Base-by-base conservation (phyloP, 2,113 vertebrate species). In the Stigmatopora argus region DNA sequence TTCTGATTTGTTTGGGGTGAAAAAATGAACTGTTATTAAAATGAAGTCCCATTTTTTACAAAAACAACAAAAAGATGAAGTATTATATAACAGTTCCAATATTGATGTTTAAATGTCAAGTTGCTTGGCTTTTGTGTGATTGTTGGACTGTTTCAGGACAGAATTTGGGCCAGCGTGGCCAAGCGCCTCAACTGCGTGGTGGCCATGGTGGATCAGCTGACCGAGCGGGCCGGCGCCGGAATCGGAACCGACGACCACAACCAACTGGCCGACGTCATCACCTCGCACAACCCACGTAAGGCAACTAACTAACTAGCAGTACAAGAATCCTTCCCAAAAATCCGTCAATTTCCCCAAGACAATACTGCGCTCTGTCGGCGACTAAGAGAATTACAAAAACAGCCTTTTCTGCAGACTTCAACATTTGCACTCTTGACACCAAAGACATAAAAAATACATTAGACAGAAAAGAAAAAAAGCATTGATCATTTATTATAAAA, bases 181-280 rank as follows among this genome's bases (percentile, higher is more conserved):
- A 97, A 95, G 87, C 94, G 93, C 83, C 92, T 99, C 81, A 96
- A 96, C 89, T 95, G 94, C 60, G 87, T 99, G 66, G 96, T 99
- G 61, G 95, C 94, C 48, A 92, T 94, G 93, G 95, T 95, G 85
- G 96, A 99, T 71, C 93, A 92, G 74, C 85, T 99, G 19, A 19
- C 59, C 65, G 93, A 94, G 60, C 95, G 94, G 68, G 91, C 90
- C 53, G 93, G 58, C 68, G 17, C 85, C 86, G 58, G 80, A 77
- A 59, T 59, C 64, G 49, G 83, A 3, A 56, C 47, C 62, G 49
- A 82, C 3, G 91, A 93, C 3, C 80, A 90, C 3, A 80, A 90
- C 67, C 72, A 91, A 14, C 78, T 85, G 4, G 90, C 83, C 52
- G 93, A 94, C 44, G 85, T 92, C 86, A 85, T 90, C 75, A 79